These are phyloP conservation scores for Melanostoma mellinum DNA, from an alignment of 2,888 invertebrate species.

Conservation along the genomic window DNA sequence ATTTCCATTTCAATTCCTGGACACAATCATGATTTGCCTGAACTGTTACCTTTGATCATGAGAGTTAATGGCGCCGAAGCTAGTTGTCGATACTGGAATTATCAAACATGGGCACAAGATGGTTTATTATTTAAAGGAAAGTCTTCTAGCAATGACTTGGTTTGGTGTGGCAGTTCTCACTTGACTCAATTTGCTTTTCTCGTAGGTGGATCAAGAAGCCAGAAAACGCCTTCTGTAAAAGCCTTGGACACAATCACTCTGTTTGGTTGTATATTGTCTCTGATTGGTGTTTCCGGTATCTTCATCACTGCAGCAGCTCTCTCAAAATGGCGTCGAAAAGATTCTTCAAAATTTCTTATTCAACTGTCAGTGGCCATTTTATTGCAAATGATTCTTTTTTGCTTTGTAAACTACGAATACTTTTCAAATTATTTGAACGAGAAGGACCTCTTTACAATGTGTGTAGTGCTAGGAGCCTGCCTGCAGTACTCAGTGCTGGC, in stretches of 20 bases:
- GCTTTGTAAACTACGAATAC: conserved; percentile 79
- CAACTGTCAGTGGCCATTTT: conserved; percentile 86
- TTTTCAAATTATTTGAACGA: conserved; percentile 77
- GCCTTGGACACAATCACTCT: conserved; percentile 85
- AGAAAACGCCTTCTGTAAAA: conserved; percentile 74
- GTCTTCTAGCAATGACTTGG: conserved; percentile 79
- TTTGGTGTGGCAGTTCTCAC: conserved; percentile 83
- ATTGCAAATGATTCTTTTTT: conserved; percentile 83
- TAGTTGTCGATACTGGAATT: conserved; percentile 85
- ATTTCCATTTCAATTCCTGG: conserved; percentile 85
- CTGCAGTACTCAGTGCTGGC: conserved; percentile 87
- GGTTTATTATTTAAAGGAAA: conserved; percentile 83
- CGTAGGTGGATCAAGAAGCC: conserved; percentile 77
- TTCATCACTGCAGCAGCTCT: conserved; percentile 85
- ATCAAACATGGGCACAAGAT: conserved; percentile 84
- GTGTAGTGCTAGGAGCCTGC: conserved; percentile 85
- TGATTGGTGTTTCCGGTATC: conserved; percentile 84
- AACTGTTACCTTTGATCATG: conserved; percentile 83
- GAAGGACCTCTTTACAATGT: conserved; percentile 80
- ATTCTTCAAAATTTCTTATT: conserved; percentile 86
- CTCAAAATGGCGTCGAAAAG: conserved; percentile 85
- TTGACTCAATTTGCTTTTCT: conserved; percentile 85
- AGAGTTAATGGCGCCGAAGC: conserved; percentile 69
- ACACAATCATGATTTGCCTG: conserved; percentile 83
- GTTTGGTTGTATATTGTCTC: conserved; percentile 84